Percentiles rank a stretch among this genome's conserved stretches.
These are phyloP conservation scores for Ips typographus DNA, from an alignment of 1,140 invertebrate species.

Conservation along the genomic window DNA sequence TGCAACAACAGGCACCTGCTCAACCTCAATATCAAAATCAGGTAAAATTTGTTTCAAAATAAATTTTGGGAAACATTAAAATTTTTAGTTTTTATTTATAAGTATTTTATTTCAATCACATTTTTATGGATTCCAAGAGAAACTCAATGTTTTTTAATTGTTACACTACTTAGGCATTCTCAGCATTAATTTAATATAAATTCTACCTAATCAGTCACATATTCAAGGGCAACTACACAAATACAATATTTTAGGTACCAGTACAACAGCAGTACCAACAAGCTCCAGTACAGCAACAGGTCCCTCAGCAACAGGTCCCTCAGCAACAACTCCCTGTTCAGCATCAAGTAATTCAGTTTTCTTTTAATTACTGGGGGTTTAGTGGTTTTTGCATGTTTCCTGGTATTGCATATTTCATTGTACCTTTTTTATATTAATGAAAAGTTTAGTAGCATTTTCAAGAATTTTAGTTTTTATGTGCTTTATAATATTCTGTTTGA, in stretches of 20 bases:
- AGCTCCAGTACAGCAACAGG: constrained; percentile 45
- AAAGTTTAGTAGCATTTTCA: not conserved
- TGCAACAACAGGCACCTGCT: constrained; percentile 32
- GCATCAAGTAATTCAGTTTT: constrained; percentile 41
- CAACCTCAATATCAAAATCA: constrained; percentile 49
- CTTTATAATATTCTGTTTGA: no score
- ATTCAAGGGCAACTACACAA: no score
- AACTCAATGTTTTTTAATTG: no score
- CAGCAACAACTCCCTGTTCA: constrained; percentile 46
- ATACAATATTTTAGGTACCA: constrained; percentile 28
- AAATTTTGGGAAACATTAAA: not conserved
- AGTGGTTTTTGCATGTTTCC: not conserved
- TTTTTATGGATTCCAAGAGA: no score
- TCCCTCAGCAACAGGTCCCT: constrained; percentile 44
- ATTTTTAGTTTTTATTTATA: not conserved
- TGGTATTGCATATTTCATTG: not conserved
- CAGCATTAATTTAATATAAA: no score
- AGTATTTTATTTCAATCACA: no score
- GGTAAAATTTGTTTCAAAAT: not conserved
- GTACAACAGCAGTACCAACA: constrained; percentile 36
- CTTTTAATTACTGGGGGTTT: not conserved
- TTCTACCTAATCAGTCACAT: no score
- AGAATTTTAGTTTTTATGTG: not conserved
- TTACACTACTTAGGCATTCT: no score
- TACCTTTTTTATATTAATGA: not conserved